These are phyloP conservation scores for Aethes cnicana DNA, from an alignment of 2,888 invertebrate genomes.

Conservation along the genomic window DNA sequence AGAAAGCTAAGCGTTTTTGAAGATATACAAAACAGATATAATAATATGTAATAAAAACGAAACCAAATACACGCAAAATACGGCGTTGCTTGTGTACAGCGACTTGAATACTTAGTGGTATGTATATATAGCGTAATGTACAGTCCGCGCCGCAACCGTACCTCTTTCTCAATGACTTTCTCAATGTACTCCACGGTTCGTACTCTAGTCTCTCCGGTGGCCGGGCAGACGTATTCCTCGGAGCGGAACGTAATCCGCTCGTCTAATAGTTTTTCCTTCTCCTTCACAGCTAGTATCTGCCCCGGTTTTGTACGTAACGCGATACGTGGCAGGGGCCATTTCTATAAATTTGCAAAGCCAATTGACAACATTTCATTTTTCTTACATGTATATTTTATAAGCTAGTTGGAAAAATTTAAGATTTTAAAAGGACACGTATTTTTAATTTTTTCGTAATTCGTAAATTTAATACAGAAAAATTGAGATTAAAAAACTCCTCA, in stretches of 20 bases:
- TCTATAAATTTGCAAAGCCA: constrained; percentile 81
- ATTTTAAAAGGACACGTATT: no score
- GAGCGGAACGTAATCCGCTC: constrained; percentile 94
- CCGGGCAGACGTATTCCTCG: constrained; percentile 93
- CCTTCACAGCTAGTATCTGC: constrained; percentile 90
- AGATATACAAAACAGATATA: constrained; percentile 50
- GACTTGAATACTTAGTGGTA: constrained; percentile 45
- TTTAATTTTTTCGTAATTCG: no score
- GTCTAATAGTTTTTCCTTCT: constrained; percentile 94
- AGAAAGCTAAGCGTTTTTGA: constrained; percentile 74
- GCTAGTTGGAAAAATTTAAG: no score
- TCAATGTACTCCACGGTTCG: constrained; percentile 96
- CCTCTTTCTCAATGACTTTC: constrained; percentile 98
- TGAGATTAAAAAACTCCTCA: no score
- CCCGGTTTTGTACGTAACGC: constrained; percentile 93
- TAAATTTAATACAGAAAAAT: no score
- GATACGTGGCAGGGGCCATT: constrained; percentile 90
- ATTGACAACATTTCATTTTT: no score
- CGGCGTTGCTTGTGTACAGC: constrained; percentile 77
- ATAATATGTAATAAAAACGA: constrained; percentile 51
- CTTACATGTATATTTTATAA: no score
- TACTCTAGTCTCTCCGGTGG: constrained; percentile 92
- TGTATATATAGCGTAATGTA: constrained; percentile 62
- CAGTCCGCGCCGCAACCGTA: constrained; percentile 79
- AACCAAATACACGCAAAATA: constrained; percentile 61